Evolutionary conservation across 2,113 vertebrate genomes (phyloP), one percentile per base, ranked within the genome.

Genomic region (Pedionomus torquatus): DNA sequence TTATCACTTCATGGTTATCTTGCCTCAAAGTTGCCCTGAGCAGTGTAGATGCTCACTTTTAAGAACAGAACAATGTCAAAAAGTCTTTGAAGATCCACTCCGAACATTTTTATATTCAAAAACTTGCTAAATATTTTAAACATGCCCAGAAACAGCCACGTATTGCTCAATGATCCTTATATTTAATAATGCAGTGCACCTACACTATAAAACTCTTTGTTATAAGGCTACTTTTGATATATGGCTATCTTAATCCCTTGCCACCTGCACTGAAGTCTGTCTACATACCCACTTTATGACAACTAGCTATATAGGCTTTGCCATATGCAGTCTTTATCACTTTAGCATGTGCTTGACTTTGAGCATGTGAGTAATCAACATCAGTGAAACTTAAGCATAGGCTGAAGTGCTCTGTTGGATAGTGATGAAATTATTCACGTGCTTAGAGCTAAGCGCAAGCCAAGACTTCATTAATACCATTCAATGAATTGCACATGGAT

Each of bases 1-100:
- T 94, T 90, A 94, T 94, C 96, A 95, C 83, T 97, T 93, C 95
- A 71, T 57, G 92, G 95, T 90, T 96, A 91, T 97, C 96, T 95
- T 72, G 95, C 97, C 95, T 92, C 55, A 48, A 97, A 98, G 90
- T 86, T 92, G 97, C 98, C 97, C 82, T 93, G 58, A 98, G 96
- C 97, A 74, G 87, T 43, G 49, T 92, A 91, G 60, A 94, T 79
- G 81, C 90, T 96, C 91, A 86, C 96, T 97, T 96, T 90, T 83
- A 95, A 96, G 95, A 97, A 97, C 65, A 76, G 92, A 98, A 96
- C 94, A 93, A 96, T 86, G 95, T 96, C 96, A 96, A 90, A 92
- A 97, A 96, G 93, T 86, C 98, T 97, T 96, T 94, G 97, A 97
- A 97, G 82, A 97, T 88, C 43, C 65, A 89, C 96, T 93, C 39